Evolutionary conservation across 2,888 invertebrate genomes (phyloP), one percentile per base, ranked within the genome.

Genomic region (Protonemura montana): DNA sequence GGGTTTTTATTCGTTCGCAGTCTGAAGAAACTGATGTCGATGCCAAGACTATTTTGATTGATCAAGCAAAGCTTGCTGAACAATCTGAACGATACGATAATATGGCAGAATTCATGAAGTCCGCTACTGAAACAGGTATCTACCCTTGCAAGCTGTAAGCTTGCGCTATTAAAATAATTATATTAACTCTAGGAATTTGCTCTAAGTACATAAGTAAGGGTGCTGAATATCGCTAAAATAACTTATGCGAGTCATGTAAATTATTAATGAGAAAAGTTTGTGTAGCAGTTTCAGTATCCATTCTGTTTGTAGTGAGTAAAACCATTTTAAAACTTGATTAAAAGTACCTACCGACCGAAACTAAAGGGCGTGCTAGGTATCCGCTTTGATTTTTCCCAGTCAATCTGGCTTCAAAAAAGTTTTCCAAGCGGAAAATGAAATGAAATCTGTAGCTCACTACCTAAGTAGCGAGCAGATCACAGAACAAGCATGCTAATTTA

Each of bases 101-200:
- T 93, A 99, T 99, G 99, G 98, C 98, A 91, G 96, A 97, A 90
- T 97, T 98, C 92, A 99, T 99, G 99, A 98, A 98, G 93, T 96
- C 97, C 91, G 98, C 98, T 91, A 98, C 98, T 91, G 98, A 98
- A 94, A 97, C 97, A 91, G 81, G 81, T 81, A 78, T 3, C 59
- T 59, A 59, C 59, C 21, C 2, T 21, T 59, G 59, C 13, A 59
- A 59, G 16, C 21, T 21, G 13, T 59, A 10, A 59, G 21, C 1
- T 59, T 59, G 59, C 59, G 59, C 13, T 59, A 10, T 21, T 59
- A 21, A 59, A 59, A 59, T 59, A 59, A 59, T 59, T 10, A 59
- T 59, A 10, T 59, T 59, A 59, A 21, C 21, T 21, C 59, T 59
- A 21, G 59, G 16, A 59, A 59, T 59, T 16, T 35, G 35, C 59